A percentile compares a stretch with the other conserved stretches of the same genome.
phyloP scores from a whole-genome alignment of 2,888 invertebrate species.

The Pheosia gnoma region DNA sequence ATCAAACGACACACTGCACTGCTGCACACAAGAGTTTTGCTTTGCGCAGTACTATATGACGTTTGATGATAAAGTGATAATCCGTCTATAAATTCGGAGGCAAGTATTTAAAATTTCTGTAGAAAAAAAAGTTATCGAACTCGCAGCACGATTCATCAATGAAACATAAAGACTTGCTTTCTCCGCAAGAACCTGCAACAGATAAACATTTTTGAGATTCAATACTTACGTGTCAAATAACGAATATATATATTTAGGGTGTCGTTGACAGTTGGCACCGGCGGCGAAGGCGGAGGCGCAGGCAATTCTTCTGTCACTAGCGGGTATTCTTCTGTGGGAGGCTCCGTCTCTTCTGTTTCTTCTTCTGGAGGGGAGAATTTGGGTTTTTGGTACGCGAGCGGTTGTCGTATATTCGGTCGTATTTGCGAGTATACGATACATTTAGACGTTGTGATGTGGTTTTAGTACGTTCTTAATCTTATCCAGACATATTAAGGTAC shows the following conservation, averaged over 20 bases:
- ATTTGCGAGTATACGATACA: not conserved
- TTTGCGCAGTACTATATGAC: too few relatives aligned
- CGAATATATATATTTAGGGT: conserved; percentile 68
- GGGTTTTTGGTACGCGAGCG: conserved; percentile 55
- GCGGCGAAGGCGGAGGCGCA: conserved; percentile 47
- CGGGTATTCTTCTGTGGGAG: conserved; percentile 26
- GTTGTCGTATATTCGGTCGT: conserved; percentile 75
- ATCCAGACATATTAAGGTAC: not conserved
- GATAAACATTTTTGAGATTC: conserved; percentile 38
- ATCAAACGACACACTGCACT: too few relatives aligned
- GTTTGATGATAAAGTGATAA: too few relatives aligned
- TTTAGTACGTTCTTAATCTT: not conserved
- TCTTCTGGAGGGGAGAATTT: conserved; percentile 69
- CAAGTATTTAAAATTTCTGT: too few relatives aligned
- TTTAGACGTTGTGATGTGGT: conserved; percentile 5
- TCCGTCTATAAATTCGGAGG: too few relatives aligned
- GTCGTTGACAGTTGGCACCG: conserved; percentile 64
- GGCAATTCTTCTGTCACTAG: conserved; percentile 52
- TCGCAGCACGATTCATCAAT: not conserved
- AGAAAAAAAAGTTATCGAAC: not conserved
- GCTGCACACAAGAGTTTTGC: too few relatives aligned
- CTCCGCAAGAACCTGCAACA: conserved; percentile 57
- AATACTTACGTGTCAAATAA: conserved; percentile 78
- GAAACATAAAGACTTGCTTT: not conserved
- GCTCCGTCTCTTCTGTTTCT: conserved; percentile 70